Evolutionary conservation across 1,140 invertebrate genomes (phyloP), one percentile per base, ranked within the genome.

Genomic region (Drosophila parabipectinata): DNA sequence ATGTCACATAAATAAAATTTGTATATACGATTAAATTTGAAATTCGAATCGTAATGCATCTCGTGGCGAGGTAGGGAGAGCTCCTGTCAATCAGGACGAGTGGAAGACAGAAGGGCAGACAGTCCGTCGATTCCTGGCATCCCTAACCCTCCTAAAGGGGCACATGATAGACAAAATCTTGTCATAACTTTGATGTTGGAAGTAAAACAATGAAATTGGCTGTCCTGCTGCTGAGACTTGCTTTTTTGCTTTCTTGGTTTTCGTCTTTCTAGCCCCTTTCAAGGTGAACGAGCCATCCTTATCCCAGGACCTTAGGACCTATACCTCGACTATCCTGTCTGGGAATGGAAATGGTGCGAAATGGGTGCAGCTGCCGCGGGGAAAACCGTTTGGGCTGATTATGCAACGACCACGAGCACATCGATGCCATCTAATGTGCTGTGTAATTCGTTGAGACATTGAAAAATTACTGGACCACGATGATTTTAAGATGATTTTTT

Each of bases 1-100:
- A 88, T 88, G 83, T 88, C 83, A 88, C 83, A 88, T 88, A 88
- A 88, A 88, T 89, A 88, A 88, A 88, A 88, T 88, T 88, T 88
- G 83, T 88, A 83, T 88, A 88, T 83, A 72, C 84, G 83, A 88
- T 88, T 88, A 84, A 88, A 83, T 88, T 83, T 75, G 83, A 88
- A 88, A 88, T 88, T 88, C 83, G 67, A 89, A 88, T 88, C 83
- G 83, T 89, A 83, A 77, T 89, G 83, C 84, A 88, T 73, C 78
- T 53, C 47, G 5, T 53, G 57, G 51, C 47, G 57, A 64, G 68
- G 56, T 50, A 80, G 45, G 64, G 52, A 57, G 48, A 52, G 47
- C 56, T 62, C n/a, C 66, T 88, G 79, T 82, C 82, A 87, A 61
- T 72, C 78, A 66, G 56, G 45, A 59, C 51, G 71, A 78, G 4